A percentile compares a stretch with the other conserved stretches of the same genome.
Evolutionary conservation across 2,888 invertebrate species (phyloP).

Genomic region (Eupithecia vulgata): DNA sequence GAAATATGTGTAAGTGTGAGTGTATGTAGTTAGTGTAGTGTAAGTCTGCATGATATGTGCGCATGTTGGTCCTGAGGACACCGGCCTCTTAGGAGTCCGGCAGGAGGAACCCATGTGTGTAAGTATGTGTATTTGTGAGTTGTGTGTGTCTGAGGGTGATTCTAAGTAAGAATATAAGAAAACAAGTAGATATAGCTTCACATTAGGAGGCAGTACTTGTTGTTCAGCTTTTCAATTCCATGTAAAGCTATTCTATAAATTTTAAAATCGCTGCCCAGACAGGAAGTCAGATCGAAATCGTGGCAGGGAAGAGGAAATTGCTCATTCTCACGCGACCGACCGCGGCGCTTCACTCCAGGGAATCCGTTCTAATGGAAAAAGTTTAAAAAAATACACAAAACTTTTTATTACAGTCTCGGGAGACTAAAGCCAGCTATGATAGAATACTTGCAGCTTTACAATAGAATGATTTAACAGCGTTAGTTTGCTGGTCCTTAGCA

Average conservation of each 20-base stretch:
- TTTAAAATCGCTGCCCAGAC: conserved; percentile 81
- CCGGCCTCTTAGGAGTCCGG: too few relatives aligned
- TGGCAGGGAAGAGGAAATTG: conserved; percentile 80
- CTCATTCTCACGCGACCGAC: conserved; percentile 82
- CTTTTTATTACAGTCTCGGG: conserved; percentile 69
- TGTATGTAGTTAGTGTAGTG: too few relatives aligned
- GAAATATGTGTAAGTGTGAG: too few relatives aligned
- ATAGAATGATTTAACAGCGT: conserved; percentile 36
- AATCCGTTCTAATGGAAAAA: conserved; percentile 81
- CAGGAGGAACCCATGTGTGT: too few relatives aligned
- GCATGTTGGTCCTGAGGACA: too few relatives aligned
- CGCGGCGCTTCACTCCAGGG: conserved; percentile 69
- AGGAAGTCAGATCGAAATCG: conserved; percentile 83
- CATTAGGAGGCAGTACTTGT: conserved; percentile 38
- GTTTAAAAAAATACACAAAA: conserved; percentile 79
- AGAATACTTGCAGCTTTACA: conserved; percentile 36
- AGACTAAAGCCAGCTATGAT: conserved; percentile 53
- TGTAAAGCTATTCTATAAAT: conserved; percentile 79
- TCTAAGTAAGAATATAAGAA: too few relatives aligned
- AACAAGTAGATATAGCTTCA: background rate
- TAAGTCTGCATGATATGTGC: too few relatives aligned
- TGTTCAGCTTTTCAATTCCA: conserved; percentile 76
- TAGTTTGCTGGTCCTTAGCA: background rate
- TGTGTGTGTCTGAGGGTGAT: too few relatives aligned
- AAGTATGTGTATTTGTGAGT: too few relatives aligned